Base-by-base conservation (phyloP, 1,140 invertebrate species). In the Protaetia brevitarsis region DNA sequence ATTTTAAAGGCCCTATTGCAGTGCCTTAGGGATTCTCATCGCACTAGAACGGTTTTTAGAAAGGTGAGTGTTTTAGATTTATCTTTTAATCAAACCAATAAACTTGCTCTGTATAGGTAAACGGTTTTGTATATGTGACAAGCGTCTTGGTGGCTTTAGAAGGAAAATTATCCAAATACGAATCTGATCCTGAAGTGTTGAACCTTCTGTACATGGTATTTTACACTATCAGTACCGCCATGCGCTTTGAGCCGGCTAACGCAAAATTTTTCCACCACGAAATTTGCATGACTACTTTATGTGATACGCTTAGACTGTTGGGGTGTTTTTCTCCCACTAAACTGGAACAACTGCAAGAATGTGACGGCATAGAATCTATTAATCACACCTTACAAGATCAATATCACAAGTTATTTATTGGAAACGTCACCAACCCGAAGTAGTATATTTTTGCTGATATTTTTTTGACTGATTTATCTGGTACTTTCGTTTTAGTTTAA, bases 161-260 rank as follows among this genome's bases (percentile, higher is more conserved):
- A 81, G 91, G 91, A 4, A 91, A 90, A 77, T 80, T 97, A 8
- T 81, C 77, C 67, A 79, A 76, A 68, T 77, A 66, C 68, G 75
- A 69, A 68, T 62, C 74, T 4, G 75, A 84, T 65, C 77, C 81
- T 0, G 72, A 73, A 66, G 77, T 82, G 45, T 77, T 94, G 34
- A 84, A 86, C 30, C 76, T 96, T 30, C 80, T 99, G 63, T 89
- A 93, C 69, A 88, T 94, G 26, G 94, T 98, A 16, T 98, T 98
- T 80, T 94, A 95, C 76, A 97, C 95, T 0, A 87, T 99, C 51
- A 94, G 94, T 66, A 94, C 96, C 2, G 96, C 96, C 2, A 99
- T 99, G 96, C 84, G 97, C 73, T 99, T 97, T 79, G 97, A 99
- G 81, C 97, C 97, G 1, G 96, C 96, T 2, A 99, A 99, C 82